Evolutionary conservation across 2,113 vertebrate species (phyloP), one percentile per base, ranked within the genome.

Genomic region (Pelusios castaneus): DNA sequence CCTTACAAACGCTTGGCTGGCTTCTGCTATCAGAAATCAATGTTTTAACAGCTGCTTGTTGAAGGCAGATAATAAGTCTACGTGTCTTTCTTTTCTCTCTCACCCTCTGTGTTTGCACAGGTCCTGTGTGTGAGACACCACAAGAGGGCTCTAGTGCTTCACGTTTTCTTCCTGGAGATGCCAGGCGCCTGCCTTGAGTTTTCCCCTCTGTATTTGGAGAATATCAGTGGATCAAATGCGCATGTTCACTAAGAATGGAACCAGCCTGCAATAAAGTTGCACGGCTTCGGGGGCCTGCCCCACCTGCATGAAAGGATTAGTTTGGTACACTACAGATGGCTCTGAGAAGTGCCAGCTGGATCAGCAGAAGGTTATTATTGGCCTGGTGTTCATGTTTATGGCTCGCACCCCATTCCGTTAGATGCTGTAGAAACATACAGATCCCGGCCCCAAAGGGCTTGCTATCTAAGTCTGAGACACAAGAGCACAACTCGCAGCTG

Each of bases 41-140:
- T 0, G 31, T 38, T 54, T 8, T 3, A 4, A 0, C 22, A 77
- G 87, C 38, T 3, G 78, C 45, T 80, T 2, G 5, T 3, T 5
- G 82, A 54, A 0, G 0, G 0, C 52, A 45, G 75, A 58, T 76
- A 56, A 58, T 1, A 1, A 87, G 56, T 41, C 38, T 67, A 56
- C 67, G 87, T 67, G 63, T 16, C 60, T 9, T 21, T n/a, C 34
- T 21, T 67, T 13, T 43, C 38, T 76, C 24, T 14, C 5, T 10
- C 38, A 25, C 63, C 27, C 24, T 8, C 82, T 51, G 47, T 34
- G 2, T 10, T 82, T 34, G 5, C 58, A 24, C 51, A 6, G 8
- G 38, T 29, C 70, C 29, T 0, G 1, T 38, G 25, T 14, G 8
- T 25, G 0, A 0, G 49, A 54, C 3, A 4, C 85, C 2, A 3